Base-by-base conservation (phyloP, 2,113 vertebrate species). In the Microtus richardsoni region DNA sequence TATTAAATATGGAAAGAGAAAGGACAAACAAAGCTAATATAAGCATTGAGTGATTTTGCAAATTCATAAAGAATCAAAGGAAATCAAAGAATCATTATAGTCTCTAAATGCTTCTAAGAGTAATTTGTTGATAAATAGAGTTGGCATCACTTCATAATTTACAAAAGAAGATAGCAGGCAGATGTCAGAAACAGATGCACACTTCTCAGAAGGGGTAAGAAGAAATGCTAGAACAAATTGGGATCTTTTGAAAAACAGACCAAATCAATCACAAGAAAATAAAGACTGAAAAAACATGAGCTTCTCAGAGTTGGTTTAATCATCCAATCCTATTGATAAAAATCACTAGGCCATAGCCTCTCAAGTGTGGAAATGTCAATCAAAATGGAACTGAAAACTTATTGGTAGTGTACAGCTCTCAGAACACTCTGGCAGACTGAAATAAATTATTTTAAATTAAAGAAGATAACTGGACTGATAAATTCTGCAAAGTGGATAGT, bases 161-260 rank as follows among this genome's bases (percentile, higher is more conserved):
- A 97, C 91, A 97, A 96, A 96, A 84, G 77, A 95, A 95, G 92
- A 95, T 62, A 54, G 88, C 93, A 97, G 97, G 93, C 97, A 97
- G 96, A 97, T 97, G 97, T 96, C 97, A 97, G 95, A 92, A 92
- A 74, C 97, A 97, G 95, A 97, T 97, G 97, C 70, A 97, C 80
- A 92, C 74, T 91, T 97, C 77, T 88, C 93, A 93, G 85, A 96
- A 93, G 89, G 82, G 54, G 70, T 74, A 78, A 97, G 82, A 97
- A 96, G 49, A 88, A 84, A 97, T 60, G 44, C 62, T 96, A 82
- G 94, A 95, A 73, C 85, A 95, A 97, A 92, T 93, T 88, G 91
- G 78, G 49, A 95, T 89, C 62, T 83, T 96, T 89, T 96, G 62
- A 89, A 95, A 97, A 97, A 87, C 39, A 93, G 49, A 92, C 91